These are phyloP conservation scores for Labeo rohita DNA, from an alignment of 2,113 vertebrate genomes.

Conservation along the genomic window DNA sequence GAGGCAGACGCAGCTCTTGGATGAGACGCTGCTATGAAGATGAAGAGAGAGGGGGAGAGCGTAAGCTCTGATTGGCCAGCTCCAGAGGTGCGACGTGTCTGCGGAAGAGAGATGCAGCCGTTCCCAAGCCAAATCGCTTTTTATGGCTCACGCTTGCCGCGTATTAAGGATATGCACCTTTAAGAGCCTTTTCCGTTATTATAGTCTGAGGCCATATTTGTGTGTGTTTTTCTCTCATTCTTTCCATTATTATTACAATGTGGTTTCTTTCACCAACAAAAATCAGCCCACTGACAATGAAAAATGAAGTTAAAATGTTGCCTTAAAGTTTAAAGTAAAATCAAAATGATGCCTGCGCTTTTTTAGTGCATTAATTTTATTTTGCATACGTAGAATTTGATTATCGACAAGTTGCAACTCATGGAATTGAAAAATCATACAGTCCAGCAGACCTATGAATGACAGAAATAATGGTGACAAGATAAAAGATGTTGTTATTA, in stretches of 20 bases:
- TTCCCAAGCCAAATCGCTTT: slow-evolving; percentile 48
- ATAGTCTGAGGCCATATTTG: background rate
- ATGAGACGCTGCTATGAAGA: slow-evolving; percentile 44
- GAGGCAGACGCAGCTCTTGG: slow-evolving; percentile 54
- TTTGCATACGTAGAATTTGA: background rate
- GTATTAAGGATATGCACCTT: background rate
- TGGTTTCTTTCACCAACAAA: background rate
- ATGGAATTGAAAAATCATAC: too few species aligned
- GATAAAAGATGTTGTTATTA: background rate
- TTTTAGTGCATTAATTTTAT: background rate
- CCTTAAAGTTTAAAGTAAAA: background rate
- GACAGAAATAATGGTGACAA: background rate
- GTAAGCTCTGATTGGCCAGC: slow-evolving; percentile 49
- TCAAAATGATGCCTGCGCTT: background rate
- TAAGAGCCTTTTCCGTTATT: background rate
- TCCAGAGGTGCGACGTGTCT: slow-evolving; percentile 76
- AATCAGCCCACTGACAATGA: background rate
- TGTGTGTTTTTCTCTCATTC: background rate
- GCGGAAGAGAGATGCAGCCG: slow-evolving; percentile 58
- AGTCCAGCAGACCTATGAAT: background rate
- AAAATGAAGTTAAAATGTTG: background rate
- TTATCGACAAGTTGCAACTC: background rate
- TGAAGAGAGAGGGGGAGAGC: slow-evolving; percentile 32
- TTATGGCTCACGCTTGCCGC: background rate
- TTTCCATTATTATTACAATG: background rate